Evolutionary conservation across 2,888 invertebrate species (phyloP), one percentile per base, ranked within the genome.

Genomic region (Chaitophorus viminalis): DNA sequence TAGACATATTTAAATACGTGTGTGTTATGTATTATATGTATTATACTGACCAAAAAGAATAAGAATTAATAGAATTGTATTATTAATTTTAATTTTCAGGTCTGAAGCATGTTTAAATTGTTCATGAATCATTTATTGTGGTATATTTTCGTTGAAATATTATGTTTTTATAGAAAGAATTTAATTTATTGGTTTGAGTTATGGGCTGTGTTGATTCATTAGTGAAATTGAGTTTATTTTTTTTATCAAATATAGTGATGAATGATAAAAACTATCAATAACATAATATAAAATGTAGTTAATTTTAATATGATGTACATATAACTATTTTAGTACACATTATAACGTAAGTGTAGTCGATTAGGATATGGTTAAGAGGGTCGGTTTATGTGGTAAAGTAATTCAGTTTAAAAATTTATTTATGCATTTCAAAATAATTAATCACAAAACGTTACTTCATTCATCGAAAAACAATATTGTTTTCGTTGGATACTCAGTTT

Each of bases 381-480:
- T 17, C 9, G n/a, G 46, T 46, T 46, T 0, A 11, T 46, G 46
- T 14, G 14, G 46, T 46, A 46, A 46, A 79, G 17, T 79, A 79
- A 39, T 79, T 60, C 17, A 29, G 65, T 79, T 65, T 65, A 39
- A 79, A 79, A 79, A 65, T 17, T 65, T 36, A n/a, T 79, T 65
- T 65, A 36, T 36, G 60, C 65, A 29, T 79, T 65, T 39, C 79
- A 39, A 65, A 65, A 79, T 65, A 79, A 79, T 79, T 36, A 65
- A 79, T 39, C 65, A n/a, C 79, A 79, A 17, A 79, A 65, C 65
- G 39, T 79, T 65, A 79, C 79, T 78, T 65, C 39, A 65, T 65
- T 79, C 29, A 39, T 79, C 39, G 65, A 18, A 33, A 60, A 78
- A 46, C 46, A 46, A 46, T 11, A 14, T 46, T 46, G 46, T 46